Evolutionary conservation across 2,113 vertebrate species (phyloP), one percentile per base, ranked within the genome.

Genomic region (Acanthisitta chloris): DNA sequence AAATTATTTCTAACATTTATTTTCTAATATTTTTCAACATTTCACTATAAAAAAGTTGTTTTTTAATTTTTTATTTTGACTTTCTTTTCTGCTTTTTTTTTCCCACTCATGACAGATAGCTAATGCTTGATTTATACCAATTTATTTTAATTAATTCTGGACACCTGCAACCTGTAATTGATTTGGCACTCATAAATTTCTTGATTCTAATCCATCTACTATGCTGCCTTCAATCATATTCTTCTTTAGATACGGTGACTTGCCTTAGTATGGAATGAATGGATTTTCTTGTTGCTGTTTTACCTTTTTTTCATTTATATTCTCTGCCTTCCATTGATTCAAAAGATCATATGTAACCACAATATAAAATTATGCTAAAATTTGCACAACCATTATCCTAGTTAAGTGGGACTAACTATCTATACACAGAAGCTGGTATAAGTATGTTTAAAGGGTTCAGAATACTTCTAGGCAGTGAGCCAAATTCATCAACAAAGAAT

Each of bases 81-180:
- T 21, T 65, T 46, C 16, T 87, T 69, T 93, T 71, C 24, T 92
- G 17, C 2, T 38, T 45, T 93, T 89, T 28, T 90, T 18, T n/a
- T n/a, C n/a, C n/a, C 66, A 33, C 17, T 83, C 43, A 20, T 72
- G 66, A 8, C 46, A 62, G 33, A 45, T 46, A 93, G 42, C 48
- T 90, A 92, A 94, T 48, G 29, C 42, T 54, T 91, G 33, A 86
- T 93, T 90, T 95, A 94, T 43, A 88, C 45, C n/a, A 92, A 91
- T 95, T 92, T 77, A 54, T 88, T 96, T 92, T 93, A 92, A 95
- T 97, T 96, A 92, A 96, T 95, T 95, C 73, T 62, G 67, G 73
- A 95, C 91, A 96, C 91, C 79, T 97, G 76, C 66, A 96, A 88
- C 43, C 76, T 97, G 19, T 95, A 96, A 95, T 88, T 95, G 82